phyloP scores from a whole-genome alignment of 2,888 invertebrate species.

The Ernsta delagoae region DNA sequence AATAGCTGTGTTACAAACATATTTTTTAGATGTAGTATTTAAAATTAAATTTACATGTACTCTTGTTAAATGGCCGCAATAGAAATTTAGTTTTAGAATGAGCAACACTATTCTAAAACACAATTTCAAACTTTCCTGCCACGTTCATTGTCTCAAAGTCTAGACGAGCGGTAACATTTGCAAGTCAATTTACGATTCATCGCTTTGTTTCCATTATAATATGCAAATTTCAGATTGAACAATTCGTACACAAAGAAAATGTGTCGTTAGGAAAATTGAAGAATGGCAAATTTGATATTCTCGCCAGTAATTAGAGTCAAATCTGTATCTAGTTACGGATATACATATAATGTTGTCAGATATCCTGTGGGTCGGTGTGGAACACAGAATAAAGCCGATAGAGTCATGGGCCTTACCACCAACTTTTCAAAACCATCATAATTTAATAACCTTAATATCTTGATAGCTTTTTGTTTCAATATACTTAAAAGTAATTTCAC shows the following conservation, averaged over 20 bases:
- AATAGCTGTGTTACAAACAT: too few species aligned
- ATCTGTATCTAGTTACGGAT: background rate
- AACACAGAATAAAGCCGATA: too few species aligned
- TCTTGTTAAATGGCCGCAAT: background rate
- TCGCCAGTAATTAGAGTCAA: conserved; percentile 6
- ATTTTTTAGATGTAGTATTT: too few species aligned
- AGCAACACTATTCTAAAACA: background rate
- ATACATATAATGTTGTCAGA: background rate
- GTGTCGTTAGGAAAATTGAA: background rate
- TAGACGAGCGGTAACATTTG: conserved; percentile 26
- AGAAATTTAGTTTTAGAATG: background rate
- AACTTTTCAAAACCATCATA: too few species aligned
- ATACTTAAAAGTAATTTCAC: too few species aligned
- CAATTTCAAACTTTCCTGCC: background rate
- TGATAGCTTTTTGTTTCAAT: too few species aligned
- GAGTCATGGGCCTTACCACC: too few species aligned
- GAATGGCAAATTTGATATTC: conserved; percentile 9
- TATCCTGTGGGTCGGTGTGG: background rate
- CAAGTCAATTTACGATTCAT: conserved; percentile 35
- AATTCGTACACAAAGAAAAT: conserved; percentile 17
- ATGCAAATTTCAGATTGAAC: conserved; percentile 33
- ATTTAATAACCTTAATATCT: too few species aligned
- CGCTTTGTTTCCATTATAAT: conserved; percentile 26
- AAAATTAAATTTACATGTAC: background rate
- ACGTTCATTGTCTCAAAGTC: conserved; percentile 17